Conservation (phyloP, 2,113 vertebrate species). For the Upupa epops region DNA sequence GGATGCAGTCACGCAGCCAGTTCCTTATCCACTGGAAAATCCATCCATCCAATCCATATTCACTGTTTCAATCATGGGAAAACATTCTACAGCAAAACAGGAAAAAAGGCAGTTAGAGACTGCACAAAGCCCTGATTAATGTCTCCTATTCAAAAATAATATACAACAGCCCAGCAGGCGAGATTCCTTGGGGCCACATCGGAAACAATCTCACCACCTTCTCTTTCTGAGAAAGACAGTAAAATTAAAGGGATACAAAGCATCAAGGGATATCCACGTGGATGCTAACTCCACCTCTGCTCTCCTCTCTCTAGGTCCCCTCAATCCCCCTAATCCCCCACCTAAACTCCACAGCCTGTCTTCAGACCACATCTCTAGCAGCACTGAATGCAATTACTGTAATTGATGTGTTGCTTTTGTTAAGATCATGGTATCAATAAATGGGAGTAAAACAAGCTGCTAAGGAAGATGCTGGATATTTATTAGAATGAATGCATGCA, state of each 20-base stretch:
- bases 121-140: not conserved
- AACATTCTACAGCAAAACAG: not conserved
- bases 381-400: slow-evolving; percentile 7
- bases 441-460: slow-evolving; percentile 34
- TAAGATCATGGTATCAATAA: slow-evolving; percentile 58
- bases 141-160: not conserved
- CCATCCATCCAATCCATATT: not conserved
- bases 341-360: not conserved
- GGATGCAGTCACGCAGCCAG: not conserved
- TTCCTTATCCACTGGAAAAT: not conserved
- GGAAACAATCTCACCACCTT: not conserved
- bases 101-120: not conserved
- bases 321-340: slow-evolving; percentile 26
- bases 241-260: not conserved
- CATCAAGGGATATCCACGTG: not conserved
- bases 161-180: not conserved
- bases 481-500: slow-evolving; percentile 42
- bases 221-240: not conserved
- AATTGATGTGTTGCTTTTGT: slow-evolving; percentile 56
- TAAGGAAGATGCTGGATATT: slow-evolving; percentile 44
- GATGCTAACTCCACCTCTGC: not conserved
- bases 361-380: slow-evolving; percentile 26
- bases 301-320: not conserved
- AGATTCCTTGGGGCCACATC: not conserved
- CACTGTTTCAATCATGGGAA: not conserved